These are phyloP conservation scores for Coregonus suidteri DNA, from an alignment of 2,797 vertebrate genomes.

Conservation along the genomic window DNA sequence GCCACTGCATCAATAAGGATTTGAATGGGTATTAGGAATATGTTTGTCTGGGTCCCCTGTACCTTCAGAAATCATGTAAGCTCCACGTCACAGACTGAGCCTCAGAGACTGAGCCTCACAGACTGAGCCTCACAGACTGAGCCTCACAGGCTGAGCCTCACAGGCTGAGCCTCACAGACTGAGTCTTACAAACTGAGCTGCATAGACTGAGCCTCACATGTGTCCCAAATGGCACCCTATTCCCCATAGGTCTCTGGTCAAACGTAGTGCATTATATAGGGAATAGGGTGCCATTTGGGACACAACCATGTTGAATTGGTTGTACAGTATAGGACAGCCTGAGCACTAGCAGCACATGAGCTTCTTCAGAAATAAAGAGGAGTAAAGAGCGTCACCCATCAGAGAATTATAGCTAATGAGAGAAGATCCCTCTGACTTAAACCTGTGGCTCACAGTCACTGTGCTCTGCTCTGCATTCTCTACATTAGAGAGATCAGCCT, in stretches of 20 bases:
- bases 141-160: constrained; percentile 20
- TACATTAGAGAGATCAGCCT: constrained; percentile 47
- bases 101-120: constrained; percentile 28
- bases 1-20: constrained; percentile 48
- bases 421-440: constrained; percentile 32
- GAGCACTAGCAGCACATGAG: constrained; percentile 28
- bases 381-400: not conserved
- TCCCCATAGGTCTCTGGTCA: not conserved
- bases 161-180: not conserved
- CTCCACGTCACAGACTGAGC: constrained; percentile 6
- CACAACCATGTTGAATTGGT: too few relatives aligned
- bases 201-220: constrained; percentile 28
- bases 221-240: not conserved
- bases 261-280: not conserved
- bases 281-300: not conserved
- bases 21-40: constrained; percentile 31
- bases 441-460: constrained; percentile 47
- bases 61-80: constrained; percentile 54
- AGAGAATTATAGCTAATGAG: too few relatives aligned
- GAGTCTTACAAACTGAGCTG: too few relatives aligned
- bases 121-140: not conserved
- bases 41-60: constrained; percentile 34
- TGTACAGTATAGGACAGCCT: constrained; percentile 10
- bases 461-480: constrained; percentile 38
- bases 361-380: constrained; percentile 41